Evolutionary conservation across 2,888 invertebrate genomes (phyloP).

Genomic region (Sarcophaga carnaria): DNA sequence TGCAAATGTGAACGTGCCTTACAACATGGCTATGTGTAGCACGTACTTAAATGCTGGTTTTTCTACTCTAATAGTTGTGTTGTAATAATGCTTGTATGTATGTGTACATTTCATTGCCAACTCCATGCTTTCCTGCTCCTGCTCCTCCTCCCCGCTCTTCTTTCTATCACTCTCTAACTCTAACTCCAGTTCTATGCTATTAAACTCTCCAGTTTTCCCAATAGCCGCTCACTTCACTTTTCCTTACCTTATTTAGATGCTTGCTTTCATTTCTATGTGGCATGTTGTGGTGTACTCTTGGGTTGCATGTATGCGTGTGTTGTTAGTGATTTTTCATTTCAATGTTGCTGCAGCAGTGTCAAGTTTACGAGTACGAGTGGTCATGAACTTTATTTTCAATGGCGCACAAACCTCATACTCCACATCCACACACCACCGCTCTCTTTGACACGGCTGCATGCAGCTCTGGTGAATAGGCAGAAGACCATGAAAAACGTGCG

Average conservation of each 20-base stretch:
- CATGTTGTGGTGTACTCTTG: background rate
- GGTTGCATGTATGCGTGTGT: conserved; percentile 16
- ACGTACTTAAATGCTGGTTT: too few relatives aligned
- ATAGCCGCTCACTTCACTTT: background rate
- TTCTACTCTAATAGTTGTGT: background rate
- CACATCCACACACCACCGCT: too few relatives aligned
- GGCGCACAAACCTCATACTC: conserved; percentile 34
- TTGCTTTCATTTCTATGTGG: background rate
- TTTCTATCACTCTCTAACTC: background rate
- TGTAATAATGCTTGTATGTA: background rate
- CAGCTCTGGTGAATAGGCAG: too few relatives aligned
- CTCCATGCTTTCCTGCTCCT: background rate
- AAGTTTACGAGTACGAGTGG: conserved; percentile 75
- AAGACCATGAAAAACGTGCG: background rate
- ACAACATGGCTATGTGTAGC: too few relatives aligned
- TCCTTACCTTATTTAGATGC: background rate
- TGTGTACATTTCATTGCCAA: too few relatives aligned
- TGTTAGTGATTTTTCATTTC: conserved; percentile 63
- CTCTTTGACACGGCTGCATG: too few relatives aligned
- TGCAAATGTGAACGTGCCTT: too few relatives aligned
- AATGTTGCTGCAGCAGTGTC: conserved; percentile 75
- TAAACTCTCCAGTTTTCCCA: conserved; percentile 9
- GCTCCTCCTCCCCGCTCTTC: background rate
- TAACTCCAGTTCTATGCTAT: background rate
- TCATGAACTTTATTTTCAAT: conserved; percentile 77